A percentile compares a stretch with the other conserved stretches of the same genome.
Conservation (phyloP, 1,140 invertebrate genomes). For the Tetragnatha versicolor region DNA sequence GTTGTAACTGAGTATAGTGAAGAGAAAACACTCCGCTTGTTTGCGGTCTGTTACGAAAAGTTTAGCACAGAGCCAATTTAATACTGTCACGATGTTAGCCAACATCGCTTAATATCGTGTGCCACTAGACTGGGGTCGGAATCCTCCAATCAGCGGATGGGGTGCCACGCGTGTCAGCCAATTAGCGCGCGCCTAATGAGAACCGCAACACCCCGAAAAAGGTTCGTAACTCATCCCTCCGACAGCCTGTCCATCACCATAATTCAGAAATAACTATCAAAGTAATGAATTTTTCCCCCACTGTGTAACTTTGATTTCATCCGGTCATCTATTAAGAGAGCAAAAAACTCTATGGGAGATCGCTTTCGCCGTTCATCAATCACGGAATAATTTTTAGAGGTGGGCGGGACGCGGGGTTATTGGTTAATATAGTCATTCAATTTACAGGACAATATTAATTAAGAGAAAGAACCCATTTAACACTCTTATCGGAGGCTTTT, state of each 20-base stretch:
- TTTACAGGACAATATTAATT: slow-evolving; percentile 35
- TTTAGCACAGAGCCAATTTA: too few relatives aligned
- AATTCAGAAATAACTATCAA: slow-evolving; percentile 37
- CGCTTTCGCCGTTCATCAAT: slow-evolving; percentile 36
- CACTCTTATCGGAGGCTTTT: slow-evolving; percentile 18
- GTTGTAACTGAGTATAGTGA: too few relatives aligned
- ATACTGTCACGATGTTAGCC: too few relatives aligned
- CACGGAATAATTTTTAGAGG: slow-evolving; percentile 5
- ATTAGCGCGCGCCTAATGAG: slow-evolving; percentile 5
- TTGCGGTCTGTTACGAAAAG: too few relatives aligned
- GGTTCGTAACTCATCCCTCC: slow-evolving; percentile 19
- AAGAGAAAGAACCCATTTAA: slow-evolving; percentile 26
- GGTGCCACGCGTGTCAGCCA: slow-evolving; percentile 21
- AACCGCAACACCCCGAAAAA: background rate
- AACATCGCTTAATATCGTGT: too few relatives aligned
- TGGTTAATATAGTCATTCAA: slow-evolving; percentile 38
- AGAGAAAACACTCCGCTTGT: too few relatives aligned
- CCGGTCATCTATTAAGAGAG: slow-evolving; percentile 18
- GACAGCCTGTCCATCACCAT: slow-evolving; percentile 32
- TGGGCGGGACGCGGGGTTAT: slow-evolving; percentile 23
- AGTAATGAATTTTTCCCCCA: slow-evolving; percentile 25
- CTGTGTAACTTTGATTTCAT: slow-evolving; percentile 24
- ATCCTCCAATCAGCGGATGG: too few relatives aligned
- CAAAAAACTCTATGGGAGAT: slow-evolving; percentile 32
- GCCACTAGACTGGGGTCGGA: too few relatives aligned